Evolutionary conservation across 1,140 invertebrate genomes (phyloP).

Genomic region (Drosophila prosaltans): DNA sequence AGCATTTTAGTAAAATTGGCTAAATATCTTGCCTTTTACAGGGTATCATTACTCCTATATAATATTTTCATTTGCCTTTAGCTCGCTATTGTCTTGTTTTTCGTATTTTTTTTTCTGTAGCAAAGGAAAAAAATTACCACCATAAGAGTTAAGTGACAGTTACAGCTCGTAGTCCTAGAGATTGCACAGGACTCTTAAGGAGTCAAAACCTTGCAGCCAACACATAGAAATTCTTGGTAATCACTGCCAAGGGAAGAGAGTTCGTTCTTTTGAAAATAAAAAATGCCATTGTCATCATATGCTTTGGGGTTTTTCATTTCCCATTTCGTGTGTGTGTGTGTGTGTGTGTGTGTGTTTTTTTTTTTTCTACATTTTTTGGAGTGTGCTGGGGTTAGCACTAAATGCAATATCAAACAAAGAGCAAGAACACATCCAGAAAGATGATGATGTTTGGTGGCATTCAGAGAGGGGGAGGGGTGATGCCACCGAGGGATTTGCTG

Average conservation of each 20-base stretch:
- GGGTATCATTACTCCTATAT: too few relatives aligned
- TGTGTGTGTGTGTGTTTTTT: not conserved
- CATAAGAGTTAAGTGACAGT: conserved; percentile 52
- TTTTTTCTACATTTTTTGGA: not conserved
- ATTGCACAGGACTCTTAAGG: conserved; percentile 42
- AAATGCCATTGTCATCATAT: conserved; percentile 57
- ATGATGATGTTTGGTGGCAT: conserved; percentile 34
- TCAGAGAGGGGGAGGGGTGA: not conserved
- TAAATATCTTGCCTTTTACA: too few relatives aligned
- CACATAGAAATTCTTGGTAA: conserved; percentile 45
- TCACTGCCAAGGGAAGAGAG: conserved; percentile 55
- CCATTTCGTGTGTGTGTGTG: not conserved
- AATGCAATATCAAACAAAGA: conserved; percentile 46
- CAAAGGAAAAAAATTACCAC: conserved; percentile 30
- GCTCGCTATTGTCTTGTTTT: not conserved
- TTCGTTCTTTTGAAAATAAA: conserved; percentile 2
- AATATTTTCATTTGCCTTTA: too few relatives aligned
- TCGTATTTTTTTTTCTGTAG: conserved; percentile 19
- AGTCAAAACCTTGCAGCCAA: conserved; percentile 54
- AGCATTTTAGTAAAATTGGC: too few relatives aligned
- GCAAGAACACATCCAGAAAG: conserved; percentile 31
- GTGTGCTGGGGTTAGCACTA: conserved; percentile 44
- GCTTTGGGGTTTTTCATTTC: conserved; percentile 10
- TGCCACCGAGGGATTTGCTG: conserved; percentile 12
- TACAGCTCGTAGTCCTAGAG: conserved; percentile 31